Conservation (phyloP, 2,797 vertebrate genomes). For the Xiphophorus birchmanni region DNA sequence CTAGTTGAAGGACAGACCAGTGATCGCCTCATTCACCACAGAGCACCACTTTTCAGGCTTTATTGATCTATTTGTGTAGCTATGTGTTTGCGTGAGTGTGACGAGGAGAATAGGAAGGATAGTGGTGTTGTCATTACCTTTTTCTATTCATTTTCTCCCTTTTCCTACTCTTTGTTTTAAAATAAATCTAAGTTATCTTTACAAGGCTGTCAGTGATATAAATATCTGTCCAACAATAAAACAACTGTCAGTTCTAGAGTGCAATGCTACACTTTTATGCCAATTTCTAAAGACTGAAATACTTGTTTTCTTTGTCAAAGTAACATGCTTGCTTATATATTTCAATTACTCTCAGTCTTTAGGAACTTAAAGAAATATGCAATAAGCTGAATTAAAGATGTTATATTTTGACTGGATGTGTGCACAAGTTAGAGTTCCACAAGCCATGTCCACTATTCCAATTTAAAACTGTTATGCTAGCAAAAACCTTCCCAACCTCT, state of each 20-base stretch:
- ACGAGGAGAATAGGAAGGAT: constrained; percentile 38
- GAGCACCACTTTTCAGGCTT: constrained; percentile 56
- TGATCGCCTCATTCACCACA: constrained; percentile 58
- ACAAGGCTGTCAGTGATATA: constrained; percentile 6
- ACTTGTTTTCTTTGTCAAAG: constrained; percentile 25
- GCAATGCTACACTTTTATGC: neutral
- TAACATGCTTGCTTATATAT: constrained; percentile 20
- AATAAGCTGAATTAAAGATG: neutral
- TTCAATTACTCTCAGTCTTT: constrained; percentile 46
- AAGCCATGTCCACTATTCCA: neutral
- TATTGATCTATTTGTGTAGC: constrained; percentile 62
- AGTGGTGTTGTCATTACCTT: constrained; percentile 11
- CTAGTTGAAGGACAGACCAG: constrained; percentile 67
- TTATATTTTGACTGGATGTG: neutral
- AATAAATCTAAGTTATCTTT: constrained; percentile 30
- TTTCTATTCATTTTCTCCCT: constrained; percentile 11
- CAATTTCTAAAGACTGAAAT: constrained; percentile 1
- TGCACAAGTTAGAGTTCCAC: neutral
- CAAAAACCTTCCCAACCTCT: constrained; percentile 28
- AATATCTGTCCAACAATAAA: constrained; percentile 2
- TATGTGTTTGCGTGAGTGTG: constrained; percentile 19
- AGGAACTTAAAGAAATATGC: constrained; percentile 17
- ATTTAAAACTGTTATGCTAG: neutral
- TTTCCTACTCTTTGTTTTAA: constrained; percentile 26
- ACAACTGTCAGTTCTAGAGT: neutral